Evolutionary conservation across 2,797 vertebrate genomes (phyloP), one percentile per base, ranked within the genome.

Genomic region (Gymnoscopelus braueri): DNA sequence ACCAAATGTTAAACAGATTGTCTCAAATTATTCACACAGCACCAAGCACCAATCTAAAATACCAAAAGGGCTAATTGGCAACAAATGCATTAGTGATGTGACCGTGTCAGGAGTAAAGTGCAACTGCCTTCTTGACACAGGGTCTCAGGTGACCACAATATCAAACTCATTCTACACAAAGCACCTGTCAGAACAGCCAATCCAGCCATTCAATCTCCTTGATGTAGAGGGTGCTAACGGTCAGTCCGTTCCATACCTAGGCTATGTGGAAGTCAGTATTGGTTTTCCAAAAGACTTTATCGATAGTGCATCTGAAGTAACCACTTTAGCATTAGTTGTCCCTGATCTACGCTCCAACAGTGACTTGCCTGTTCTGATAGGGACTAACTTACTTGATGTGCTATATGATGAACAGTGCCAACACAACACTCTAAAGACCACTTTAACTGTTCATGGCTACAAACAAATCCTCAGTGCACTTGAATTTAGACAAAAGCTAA

Each of bases 161-260:
- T 35, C 63, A 10, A n/a, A 24, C 0, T 71, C 72, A 1, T 67
- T 71, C 3, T 79, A 73, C 15, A 50, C 76, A 2, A 5, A 64
- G 11, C 23, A 77, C 1, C 47, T 77, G 1, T 26, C 26, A 10
- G 0, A 72, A 4, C 58, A 69, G 19, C 47, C 57, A 3, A 14
- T 75, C 8, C n/a, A 70, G 2, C 29, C 65, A 1, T 5, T 75
- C 7, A 9, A 79, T 3, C n/a, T 81, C 2, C 14, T 82, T 2
- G 55, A 75, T 19, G 65, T 72, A 0, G 72, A 77, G 26, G 65
- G 62, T 19, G 69, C 74, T 1, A 60, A 63, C 23, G 72, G 68
- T 3, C 65, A 78, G 19, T 15, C n/a, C 0, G 51, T 70, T 0
- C 62, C 69, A 2, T 80, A 79, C 14, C 1, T 79, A 1, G 63